Percentiles rank a stretch among this genome's conserved stretches.
Evolutionary conservation across 2,888 invertebrate genomes (phyloP).

Genomic region (Ophion slaviceki): DNA sequence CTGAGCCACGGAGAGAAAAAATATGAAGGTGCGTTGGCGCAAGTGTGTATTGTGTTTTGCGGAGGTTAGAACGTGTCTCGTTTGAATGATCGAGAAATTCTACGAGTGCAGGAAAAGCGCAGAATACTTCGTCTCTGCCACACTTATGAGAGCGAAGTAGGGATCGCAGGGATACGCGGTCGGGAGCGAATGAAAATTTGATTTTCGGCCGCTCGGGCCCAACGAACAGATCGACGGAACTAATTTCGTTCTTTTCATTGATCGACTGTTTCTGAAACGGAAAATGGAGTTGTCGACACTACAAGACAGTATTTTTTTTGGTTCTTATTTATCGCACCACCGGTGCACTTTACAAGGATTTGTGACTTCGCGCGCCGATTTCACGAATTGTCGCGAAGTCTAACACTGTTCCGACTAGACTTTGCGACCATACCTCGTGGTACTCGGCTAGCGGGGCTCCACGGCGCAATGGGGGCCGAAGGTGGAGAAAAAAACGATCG

Average conservation of each 20-base stretch:
- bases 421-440: slow-evolving; percentile 43
- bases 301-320: neutral
- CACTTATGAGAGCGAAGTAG: slow-evolving; percentile 49
- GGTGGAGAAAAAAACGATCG: neutral
- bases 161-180: slow-evolving; percentile 19
- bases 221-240: neutral
- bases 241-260: neutral
- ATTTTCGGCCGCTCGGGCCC: neutral
- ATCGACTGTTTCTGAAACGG: neutral
- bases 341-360: slow-evolving; percentile 1
- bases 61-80: slow-evolving; percentile 13
- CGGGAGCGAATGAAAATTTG: neutral
- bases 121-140: slow-evolving; percentile 59
- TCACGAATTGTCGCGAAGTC: slow-evolving; percentile 51
- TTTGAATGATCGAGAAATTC: slow-evolving; percentile 30
- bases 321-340: slow-evolving; percentile 3
- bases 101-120: slow-evolving; percentile 24
- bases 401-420: slow-evolving; percentile 59
- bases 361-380: slow-evolving; percentile 29
- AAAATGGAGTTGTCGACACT: neutral
- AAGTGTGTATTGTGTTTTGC: slow-evolving; percentile 28
- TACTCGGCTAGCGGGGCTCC: slow-evolving; percentile 38
- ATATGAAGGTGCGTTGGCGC: slow-evolving; percentile 35
- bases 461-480: slow-evolving; percentile 9
- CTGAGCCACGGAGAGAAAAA: slow-evolving; percentile 22